Percentiles rank a stretch among this genome's conserved stretches.
These are phyloP conservation scores for Brevimyrus niger DNA, from an alignment of 2,113 vertebrate species.

Conservation along the genomic window DNA sequence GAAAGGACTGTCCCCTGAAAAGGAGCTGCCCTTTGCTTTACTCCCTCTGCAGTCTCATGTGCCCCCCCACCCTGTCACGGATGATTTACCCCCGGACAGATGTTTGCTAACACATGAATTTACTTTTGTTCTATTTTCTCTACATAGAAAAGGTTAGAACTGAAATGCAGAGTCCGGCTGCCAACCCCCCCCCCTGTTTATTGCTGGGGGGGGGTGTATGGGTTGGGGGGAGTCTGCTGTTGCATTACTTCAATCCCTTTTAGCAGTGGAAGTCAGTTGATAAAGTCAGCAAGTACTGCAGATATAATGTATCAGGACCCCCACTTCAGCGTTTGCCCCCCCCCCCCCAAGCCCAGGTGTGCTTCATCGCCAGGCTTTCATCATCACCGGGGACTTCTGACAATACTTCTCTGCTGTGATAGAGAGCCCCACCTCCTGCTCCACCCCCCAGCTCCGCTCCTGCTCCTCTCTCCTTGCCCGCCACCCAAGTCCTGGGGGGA, in stretches of 20 bases:
- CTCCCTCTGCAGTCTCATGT: constrained; percentile 36
- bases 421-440: constrained; percentile 27
- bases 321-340: neutral
- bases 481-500: constrained; percentile 39
- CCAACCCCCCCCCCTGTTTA: neutral
- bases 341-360: constrained; percentile 14
- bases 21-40: constrained; percentile 50
- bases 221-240: neutral
- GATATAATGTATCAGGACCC: constrained; percentile 18
- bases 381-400: constrained; percentile 28
- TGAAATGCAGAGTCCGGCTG: constrained; percentile 26
- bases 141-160: constrained; percentile 52
- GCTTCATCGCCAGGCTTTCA: neutral
- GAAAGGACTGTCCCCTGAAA: constrained; percentile 36
- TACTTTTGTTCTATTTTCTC: constrained; percentile 51
- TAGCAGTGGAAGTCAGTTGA: constrained; percentile 12
- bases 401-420: constrained; percentile 28
- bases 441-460: neutral
- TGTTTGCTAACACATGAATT: constrained; percentile 46
- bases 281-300: constrained; percentile 25
- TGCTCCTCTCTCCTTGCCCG: neutral
- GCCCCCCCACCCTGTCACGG: constrained; percentile 46
- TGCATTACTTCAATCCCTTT: neutral
- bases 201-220: neutral
- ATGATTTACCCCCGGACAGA: constrained; percentile 60